Evolutionary conservation across 2,797 vertebrate species (phyloP), one percentile per base, ranked within the genome.

Genomic region (Spea hammondii): DNA sequence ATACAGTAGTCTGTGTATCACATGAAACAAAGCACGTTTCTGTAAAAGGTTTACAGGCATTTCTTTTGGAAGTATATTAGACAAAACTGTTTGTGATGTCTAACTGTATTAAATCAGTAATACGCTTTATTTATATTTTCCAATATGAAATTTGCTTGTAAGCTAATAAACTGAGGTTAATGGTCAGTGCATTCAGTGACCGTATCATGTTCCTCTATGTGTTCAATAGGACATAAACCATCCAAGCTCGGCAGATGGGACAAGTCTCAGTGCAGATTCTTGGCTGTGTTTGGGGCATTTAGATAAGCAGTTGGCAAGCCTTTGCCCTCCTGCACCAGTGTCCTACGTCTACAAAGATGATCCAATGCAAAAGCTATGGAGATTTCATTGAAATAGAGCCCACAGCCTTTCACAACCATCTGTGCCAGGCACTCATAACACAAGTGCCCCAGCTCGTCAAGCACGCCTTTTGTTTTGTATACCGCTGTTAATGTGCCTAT

Each of bases 351-450:
- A 47, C 69, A 83, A 82, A 78, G 51, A 11, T 50, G 83, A 83
- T 79, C 79, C 84, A 84, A 88, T 88, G 85, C 82, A 84, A 85
- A 80, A 83, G 82, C 80, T 86, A 83, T 83, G 83, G 77, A 84
- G 69, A 84, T 82, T 88, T 87, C 66, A 11, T 77, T 85, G 84
- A 87, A 82, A 80, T 11, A 73, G 86, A 87, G 76, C 83, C 14
- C 76, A 47, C 73, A 72, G 80, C 84, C 72, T 82, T 86, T 86
- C 88, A 86, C 84, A 77, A 80, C 87, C 86, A 53, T 88, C 87
- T 84, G 86, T 86, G 85, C 85, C 88, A 86, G 87, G 83, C 86
- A 85, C 83, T 7, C 68, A 72, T 84, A 86, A 84, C 84, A 83
- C 80, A 90, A 85, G 85, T 86, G 78, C 86, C 86, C 85, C 65